These are phyloP conservation scores for Melieria crassipennis DNA, from an alignment of 2,888 invertebrate genomes.

Conservation along the genomic window DNA sequence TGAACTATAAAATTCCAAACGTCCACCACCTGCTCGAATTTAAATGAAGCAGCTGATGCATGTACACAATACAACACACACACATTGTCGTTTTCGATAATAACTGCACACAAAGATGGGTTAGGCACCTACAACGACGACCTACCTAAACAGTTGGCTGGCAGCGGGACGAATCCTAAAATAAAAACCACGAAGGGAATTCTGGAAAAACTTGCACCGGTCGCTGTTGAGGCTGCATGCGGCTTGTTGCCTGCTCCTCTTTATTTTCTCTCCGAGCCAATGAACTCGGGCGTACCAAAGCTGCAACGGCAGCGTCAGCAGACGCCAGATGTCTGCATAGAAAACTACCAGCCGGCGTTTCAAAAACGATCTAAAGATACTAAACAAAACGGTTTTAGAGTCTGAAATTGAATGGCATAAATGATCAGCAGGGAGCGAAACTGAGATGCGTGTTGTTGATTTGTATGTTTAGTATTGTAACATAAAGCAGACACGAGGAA, in stretches of 20 bases:
- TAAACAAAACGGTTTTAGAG: no score
- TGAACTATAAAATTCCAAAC: neutral
- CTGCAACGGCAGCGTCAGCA: no score
- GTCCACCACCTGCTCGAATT: neutral
- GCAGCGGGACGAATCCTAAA: neutral
- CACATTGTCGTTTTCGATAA: neutral
- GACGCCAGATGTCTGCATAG: neutral
- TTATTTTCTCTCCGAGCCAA: neutral
- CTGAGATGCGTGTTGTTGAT: no score
- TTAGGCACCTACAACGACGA: neutral
- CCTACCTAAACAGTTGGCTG: neutral
- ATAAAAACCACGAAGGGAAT: neutral
- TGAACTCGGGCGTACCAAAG: neutral
- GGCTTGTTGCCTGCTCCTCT: neutral
- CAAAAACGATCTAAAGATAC: neutral
- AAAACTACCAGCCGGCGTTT: slow-evolving; percentile 1
- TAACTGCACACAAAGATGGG: neutral
- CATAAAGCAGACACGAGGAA: no score
- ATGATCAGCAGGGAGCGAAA: no score
- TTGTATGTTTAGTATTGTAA: no score
- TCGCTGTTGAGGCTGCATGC: neutral
- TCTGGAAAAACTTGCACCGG: neutral
- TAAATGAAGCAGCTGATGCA: slow-evolving; percentile 1
- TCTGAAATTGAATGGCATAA: no score
- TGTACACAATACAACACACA: neutral